phyloP scores from a whole-genome alignment of 2,797 vertebrate species.

The Mycteria americana region DNA sequence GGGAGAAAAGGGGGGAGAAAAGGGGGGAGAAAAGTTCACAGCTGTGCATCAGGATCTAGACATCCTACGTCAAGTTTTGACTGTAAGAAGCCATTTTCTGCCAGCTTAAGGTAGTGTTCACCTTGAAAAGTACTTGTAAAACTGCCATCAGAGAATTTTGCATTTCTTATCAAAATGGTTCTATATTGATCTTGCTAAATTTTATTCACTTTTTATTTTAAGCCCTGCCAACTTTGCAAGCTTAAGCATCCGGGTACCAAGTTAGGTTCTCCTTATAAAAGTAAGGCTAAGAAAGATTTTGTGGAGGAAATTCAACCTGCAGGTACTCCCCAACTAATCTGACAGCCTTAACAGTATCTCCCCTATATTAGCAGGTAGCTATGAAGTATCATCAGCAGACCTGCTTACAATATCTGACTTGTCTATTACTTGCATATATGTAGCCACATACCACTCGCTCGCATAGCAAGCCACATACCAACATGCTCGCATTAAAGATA shows the following conservation, averaged over 20 bases:
- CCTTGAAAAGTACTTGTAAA: neutral
- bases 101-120: neutral
- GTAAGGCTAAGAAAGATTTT: neutral
- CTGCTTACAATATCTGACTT: neutral
- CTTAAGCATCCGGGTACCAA: neutral
- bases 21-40: neutral
- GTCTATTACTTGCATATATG: rapidly evolving
- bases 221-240: neutral
- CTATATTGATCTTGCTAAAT: neutral
- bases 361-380: neutral
- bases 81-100: neutral
- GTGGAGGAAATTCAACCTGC: neutral
- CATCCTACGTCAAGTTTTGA: neutral
- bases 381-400: neutral
- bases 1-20: too few species aligned
- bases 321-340: neutral
- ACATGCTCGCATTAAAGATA: neutral
- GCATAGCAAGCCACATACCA: neutral
- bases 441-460: neutral
- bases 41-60: neutral
- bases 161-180: neutral
- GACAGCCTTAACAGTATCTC: neutral
- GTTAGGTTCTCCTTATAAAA: neutral
- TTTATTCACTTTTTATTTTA: neutral
- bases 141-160: neutral